Conservation (phyloP, 2,888 invertebrate species). For the Dinocampus coccinellae region DNA sequence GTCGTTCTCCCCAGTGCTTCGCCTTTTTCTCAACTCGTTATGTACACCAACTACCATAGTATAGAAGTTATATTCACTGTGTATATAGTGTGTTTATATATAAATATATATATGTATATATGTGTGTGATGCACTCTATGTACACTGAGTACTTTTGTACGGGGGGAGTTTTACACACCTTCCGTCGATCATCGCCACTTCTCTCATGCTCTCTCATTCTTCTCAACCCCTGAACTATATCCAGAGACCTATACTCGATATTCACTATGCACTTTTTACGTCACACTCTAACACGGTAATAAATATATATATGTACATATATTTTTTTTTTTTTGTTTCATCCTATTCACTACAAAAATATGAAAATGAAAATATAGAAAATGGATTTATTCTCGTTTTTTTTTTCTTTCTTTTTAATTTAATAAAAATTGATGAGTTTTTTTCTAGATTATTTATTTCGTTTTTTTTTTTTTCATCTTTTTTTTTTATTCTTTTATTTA, state of each 20-base stretch:
- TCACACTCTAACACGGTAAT: constrained; percentile 7
- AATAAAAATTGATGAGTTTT: too few species aligned
- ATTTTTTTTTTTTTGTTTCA: not conserved
- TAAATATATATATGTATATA: not conserved
- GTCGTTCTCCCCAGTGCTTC: not conserved
- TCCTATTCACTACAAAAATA: constrained; percentile 1
- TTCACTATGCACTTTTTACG: constrained; percentile 30
- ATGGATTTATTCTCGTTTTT: not conserved
- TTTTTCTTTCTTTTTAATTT: not conserved
- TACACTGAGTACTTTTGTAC: constrained; percentile 19
- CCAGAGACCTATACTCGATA: constrained; percentile 28
- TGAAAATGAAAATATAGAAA: constrained; percentile 2
- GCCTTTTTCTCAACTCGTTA: constrained; percentile 10
- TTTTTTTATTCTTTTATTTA: constrained; percentile 34
- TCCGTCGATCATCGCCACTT: constrained; percentile 26
- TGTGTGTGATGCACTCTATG: not conserved
- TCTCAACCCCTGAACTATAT: constrained; percentile 39
- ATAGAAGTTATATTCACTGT: not conserved
- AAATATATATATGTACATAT: too few species aligned
- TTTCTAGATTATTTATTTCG: too few species aligned
- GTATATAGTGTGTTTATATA: not conserved
- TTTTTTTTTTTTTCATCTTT: constrained; percentile 27
- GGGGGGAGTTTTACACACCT: constrained; percentile 15
- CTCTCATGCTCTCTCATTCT: constrained; percentile 29
- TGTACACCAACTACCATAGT: constrained; percentile 2